Percentiles rank a stretch among this genome's conserved stretches.
phyloP scores from a whole-genome alignment of 2,113 vertebrate genomes.

The Polyodon spathula region DNA sequence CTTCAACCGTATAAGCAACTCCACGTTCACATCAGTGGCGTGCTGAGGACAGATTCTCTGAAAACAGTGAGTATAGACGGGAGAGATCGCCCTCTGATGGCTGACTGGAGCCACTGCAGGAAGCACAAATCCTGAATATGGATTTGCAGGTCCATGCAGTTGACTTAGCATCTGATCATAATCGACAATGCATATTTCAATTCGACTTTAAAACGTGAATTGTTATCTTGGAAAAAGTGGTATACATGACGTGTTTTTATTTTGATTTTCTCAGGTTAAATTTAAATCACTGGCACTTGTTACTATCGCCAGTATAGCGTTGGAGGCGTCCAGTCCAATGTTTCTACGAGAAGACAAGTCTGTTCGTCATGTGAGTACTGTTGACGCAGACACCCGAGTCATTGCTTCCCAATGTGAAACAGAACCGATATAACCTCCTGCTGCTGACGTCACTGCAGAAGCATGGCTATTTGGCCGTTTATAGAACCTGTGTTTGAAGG shows the following conservation, averaged over 20 bases:
- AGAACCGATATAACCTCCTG: not conserved
- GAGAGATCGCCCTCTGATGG: not conserved
- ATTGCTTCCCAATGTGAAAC: not conserved
- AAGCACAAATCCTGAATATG: too few relatives aligned
- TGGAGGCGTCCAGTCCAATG: slow-evolving; percentile 35
- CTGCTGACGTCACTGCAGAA: slow-evolving; percentile 1
- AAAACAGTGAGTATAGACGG: slow-evolving; percentile 54
- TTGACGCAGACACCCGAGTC: not conserved
- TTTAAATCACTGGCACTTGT: slow-evolving; percentile 51
- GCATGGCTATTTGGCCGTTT: too few relatives aligned
- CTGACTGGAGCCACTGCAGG: not conserved
- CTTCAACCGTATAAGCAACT: slow-evolving; percentile 55
- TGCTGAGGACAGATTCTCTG: slow-evolving; percentile 61
- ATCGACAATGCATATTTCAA: not conserved
- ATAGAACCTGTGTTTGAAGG: too few relatives aligned
- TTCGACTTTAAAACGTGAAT: not conserved
- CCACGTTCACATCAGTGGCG: slow-evolving; percentile 55
- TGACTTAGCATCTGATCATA: too few relatives aligned
- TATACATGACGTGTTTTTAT: not conserved
- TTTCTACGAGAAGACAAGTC: slow-evolving; percentile 50
- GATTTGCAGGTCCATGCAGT: too few relatives aligned
- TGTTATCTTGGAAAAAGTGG: not conserved
- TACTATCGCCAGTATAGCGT: slow-evolving; percentile 39
- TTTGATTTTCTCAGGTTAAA: slow-evolving; percentile 34
- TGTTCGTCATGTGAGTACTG: slow-evolving; percentile 51